Base-by-base conservation (phyloP, 2,797 vertebrate species). In the Megaceryle alcyon region DNA sequence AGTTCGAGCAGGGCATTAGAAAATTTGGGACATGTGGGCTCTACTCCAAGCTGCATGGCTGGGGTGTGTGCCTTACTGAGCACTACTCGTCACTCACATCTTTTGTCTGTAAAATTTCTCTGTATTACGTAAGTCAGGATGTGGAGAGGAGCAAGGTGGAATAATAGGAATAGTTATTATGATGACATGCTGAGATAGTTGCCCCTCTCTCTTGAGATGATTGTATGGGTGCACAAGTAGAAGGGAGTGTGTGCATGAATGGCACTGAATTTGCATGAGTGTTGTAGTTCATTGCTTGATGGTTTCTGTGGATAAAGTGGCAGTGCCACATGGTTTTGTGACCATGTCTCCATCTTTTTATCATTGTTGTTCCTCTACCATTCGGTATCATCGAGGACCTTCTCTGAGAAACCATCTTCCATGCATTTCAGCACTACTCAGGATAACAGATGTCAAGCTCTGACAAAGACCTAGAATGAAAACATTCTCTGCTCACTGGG, bases 401-500 rank as follows among this genome's bases (percentile, higher is more conserved):
- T 83, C 31, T 70, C 43, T 71, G 15, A 59, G 56, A 53, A 33
- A 60, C 31, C 23, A 39, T 73, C 48, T 68, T 75, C 44, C 15
- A 6, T 4, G 8, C 51, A 25, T 92, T 88, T 88, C 94, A 84
- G 26, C 44, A 23, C 80, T 88, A 5, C 68, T 59, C 1, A 2
- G 66, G 59, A 82, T 33, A 56, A 56, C 3, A 61, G 64, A 70
- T 53, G 66, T 20, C 25, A 82, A 35, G 39, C 63, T 86, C n/a
- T 43, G 63, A 89, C 60, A 86, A 79, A 88, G 80, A 72, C 59
- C 48, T 64, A 57, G 6, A 39, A 25, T 56, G 51, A 86, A 88
- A 60, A 48, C 73, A 76, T 71, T 70, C 60, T 76, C 70, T 68
- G 80, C 71, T 95, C 78, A n/a, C 75, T 82, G 83, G 86, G 86